Percentiles rank a stretch among this genome's conserved stretches.
Conservation (phyloP, 2,113 vertebrate genomes). For the Cairina moschata region DNA sequence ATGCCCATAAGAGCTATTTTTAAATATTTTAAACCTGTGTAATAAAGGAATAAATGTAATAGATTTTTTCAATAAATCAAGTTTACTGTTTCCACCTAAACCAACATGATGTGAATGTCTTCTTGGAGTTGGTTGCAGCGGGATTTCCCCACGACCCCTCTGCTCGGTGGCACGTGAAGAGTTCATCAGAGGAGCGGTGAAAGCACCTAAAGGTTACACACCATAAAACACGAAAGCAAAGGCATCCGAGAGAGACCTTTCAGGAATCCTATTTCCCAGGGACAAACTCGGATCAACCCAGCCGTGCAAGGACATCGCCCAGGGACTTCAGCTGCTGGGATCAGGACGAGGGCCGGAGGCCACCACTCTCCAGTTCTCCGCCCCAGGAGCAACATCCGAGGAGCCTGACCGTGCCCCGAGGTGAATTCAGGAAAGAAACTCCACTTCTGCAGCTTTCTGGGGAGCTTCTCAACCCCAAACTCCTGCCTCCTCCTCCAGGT, state of each 20-base stretch:
- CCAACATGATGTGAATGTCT: conserved; percentile 69
- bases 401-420: neutral
- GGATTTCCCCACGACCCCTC: neutral
- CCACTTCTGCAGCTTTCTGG: neutral
- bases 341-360: neutral
- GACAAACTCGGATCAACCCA: neutral
- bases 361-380: neutral
- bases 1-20: conserved; percentile 75
- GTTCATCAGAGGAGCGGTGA: neutral
- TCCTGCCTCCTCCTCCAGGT: fast-evolving
- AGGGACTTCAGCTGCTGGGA: too few relatives aligned
- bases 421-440: fast-evolving
- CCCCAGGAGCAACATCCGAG: fast-evolving
- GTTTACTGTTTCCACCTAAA: conserved; percentile 87
- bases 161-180: neutral
- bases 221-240: neutral
- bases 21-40: conserved; percentile 90
- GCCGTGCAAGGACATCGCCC: fast-evolving
- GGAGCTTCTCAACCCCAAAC: neutral
- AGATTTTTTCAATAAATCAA: conserved; percentile 92
- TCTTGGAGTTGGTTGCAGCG: conserved; percentile 46
- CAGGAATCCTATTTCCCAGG: neutral
- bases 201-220: neutral
- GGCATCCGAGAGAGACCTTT: neutral
- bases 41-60: conserved; percentile 88